Evolutionary conservation across 2,797 vertebrate genomes (phyloP).

Genomic region (Gadopsis marmoratus): DNA sequence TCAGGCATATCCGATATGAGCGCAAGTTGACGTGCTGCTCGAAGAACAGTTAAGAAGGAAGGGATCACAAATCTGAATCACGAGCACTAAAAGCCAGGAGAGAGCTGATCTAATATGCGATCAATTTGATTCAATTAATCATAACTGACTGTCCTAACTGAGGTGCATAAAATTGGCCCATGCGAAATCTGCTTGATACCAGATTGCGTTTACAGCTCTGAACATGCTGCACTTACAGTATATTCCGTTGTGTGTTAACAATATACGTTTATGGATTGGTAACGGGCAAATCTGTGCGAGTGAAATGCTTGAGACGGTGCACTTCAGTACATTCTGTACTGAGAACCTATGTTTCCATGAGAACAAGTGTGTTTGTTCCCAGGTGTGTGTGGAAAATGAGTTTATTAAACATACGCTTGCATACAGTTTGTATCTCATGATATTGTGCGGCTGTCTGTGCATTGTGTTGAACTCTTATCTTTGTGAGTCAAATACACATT

Average conservation of each 20-base stretch:
- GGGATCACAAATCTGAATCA: background rate
- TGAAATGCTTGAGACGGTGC: background rate
- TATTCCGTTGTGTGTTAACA: background rate
- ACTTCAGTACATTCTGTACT: background rate
- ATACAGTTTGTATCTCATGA: background rate
- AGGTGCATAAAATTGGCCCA: background rate
- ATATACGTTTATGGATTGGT: no score
- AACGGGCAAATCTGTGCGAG: background rate
- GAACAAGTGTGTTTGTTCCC: background rate
- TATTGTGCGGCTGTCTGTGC: no score
- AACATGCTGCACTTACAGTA: background rate
- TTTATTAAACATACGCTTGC: no score
- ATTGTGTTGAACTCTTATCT: background rate
- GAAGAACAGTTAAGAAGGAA: background rate
- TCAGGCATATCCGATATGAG: background rate
- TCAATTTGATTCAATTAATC: background rate
- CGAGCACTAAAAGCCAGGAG: background rate
- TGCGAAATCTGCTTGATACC: no score
- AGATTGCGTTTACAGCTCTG: no score
- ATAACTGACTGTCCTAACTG: background rate
- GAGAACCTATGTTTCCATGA: background rate
- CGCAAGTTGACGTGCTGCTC: background rate
- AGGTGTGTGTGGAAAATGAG: no score
- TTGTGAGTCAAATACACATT: background rate
- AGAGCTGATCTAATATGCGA: background rate